phyloP scores from a whole-genome alignment of 2,888 invertebrate species.

The Lucinisca nassula region DNA sequence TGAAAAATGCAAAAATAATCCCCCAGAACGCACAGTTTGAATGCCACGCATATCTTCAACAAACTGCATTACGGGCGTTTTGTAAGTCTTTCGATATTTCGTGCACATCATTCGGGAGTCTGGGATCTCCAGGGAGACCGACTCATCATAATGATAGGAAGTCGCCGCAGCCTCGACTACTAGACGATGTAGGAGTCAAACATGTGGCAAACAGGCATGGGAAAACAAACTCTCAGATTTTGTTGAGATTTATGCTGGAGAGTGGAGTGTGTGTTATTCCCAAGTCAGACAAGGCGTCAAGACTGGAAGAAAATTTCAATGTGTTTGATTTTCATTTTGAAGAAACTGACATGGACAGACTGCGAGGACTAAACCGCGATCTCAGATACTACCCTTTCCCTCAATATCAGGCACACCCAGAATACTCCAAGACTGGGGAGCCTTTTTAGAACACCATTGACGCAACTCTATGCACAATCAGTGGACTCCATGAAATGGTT shows the following conservation, averaged over 20 bases:
- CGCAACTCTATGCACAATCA: too few relatives aligned
- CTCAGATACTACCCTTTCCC: constrained; percentile 74
- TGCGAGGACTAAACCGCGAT: constrained; percentile 69
- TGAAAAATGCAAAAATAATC: constrained; percentile 62
- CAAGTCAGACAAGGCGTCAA: constrained; percentile 70
- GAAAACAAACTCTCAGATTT: constrained; percentile 78
- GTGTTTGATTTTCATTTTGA: constrained; percentile 74
- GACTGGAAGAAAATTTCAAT: constrained; percentile 78
- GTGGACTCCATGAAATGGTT: too few relatives aligned
- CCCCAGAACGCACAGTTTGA: constrained; percentile 81
- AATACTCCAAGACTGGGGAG: constrained; percentile 72
- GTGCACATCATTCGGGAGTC: constrained; percentile 77
- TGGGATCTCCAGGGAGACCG: constrained; percentile 72
- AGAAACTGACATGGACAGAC: constrained; percentile 63
- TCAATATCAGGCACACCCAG: constrained; percentile 74
- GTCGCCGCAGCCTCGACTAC: constrained; percentile 25
- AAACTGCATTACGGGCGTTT: constrained; percentile 69
- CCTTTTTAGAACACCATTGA: constrained; percentile 28
- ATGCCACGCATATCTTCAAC: constrained; percentile 80
- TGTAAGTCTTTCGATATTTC: constrained; percentile 71
- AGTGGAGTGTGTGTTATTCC: constrained; percentile 77
- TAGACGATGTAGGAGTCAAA: constrained; percentile 70
- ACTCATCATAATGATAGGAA: constrained; percentile 18
- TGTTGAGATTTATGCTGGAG: constrained; percentile 78
- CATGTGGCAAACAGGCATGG: constrained; percentile 71